These are phyloP conservation scores for Agrypnus murinus DNA, from an alignment of 2,888 invertebrate species.

Conservation along the genomic window DNA sequence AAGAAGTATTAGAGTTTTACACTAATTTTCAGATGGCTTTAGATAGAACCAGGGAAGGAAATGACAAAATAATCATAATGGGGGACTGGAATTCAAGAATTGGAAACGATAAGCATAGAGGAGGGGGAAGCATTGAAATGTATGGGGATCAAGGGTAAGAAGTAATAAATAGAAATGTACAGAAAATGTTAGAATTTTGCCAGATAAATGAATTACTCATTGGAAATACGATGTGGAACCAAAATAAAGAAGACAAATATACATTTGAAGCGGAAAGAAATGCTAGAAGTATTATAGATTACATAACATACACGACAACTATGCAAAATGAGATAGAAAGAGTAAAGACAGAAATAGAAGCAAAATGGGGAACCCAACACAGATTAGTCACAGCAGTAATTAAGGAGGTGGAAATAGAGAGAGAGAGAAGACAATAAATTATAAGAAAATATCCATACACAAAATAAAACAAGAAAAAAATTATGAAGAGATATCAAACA, in stretches of 20 bases:
- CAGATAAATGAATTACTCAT: background rate
- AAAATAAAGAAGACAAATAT: background rate
- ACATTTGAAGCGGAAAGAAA: background rate
- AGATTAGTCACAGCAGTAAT: too few species aligned
- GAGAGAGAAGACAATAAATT: too few species aligned
- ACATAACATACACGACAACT: too few species aligned
- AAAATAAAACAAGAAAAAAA: too few species aligned
- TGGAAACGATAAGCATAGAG: conserved; percentile 14
- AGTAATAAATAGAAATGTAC: background rate
- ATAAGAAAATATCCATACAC: background rate
- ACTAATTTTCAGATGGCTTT: too few species aligned
- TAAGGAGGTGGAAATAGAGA: too few species aligned
- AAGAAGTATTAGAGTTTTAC: background rate
- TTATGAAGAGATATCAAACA: too few species aligned
- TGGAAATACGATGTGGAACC: background rate
- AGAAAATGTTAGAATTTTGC: conserved; percentile 1
- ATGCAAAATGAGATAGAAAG: background rate
- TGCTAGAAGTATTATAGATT: background rate
- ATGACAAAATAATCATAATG: background rate
- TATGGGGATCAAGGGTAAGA: conserved; percentile 2
- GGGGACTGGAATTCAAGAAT: too few species aligned
- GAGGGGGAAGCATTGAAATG: conserved; percentile 8
- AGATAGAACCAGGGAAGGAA: background rate
- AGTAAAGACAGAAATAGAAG: too few species aligned
- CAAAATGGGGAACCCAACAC: background rate